Percentiles rank a stretch among this genome's conserved stretches.
Evolutionary conservation across 23 tunicate genomes (phyloP).

Genomic region (Aplidium turbinatum): DNA sequence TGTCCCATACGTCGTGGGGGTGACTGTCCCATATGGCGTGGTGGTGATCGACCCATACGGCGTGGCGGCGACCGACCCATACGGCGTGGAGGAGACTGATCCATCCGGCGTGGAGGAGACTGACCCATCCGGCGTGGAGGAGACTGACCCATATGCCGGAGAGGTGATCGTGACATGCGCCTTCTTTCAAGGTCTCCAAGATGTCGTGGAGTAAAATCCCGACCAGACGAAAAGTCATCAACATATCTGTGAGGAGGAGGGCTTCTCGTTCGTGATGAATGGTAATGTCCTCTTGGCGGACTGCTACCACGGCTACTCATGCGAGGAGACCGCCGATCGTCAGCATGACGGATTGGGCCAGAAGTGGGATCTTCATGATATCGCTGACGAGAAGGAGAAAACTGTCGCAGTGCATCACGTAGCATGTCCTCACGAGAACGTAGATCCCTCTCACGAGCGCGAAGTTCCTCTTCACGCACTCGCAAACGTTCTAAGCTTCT

Average conservation of each 20-base stretch:
- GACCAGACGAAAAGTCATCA: background rate
- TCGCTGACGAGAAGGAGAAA: conserved; percentile 21
- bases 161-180: no score
- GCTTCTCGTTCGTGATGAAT: background rate
- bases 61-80: no score
- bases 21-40: background rate
- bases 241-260: background rate
- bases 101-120: no score
- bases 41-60: background rate
- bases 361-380: background rate
- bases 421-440: conserved; percentile 33
- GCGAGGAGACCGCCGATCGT: no score
- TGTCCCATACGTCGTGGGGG: background rate
- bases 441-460: conserved; percentile 35
- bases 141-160: no score
- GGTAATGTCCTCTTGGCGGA: background rate
- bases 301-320: no score
- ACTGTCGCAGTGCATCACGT: conserved; percentile 31
- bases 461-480: conserved; percentile 51
- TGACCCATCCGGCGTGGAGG: no score
- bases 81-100: no score
- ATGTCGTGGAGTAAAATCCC: background rate
- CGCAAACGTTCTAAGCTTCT: conserved; percentile 67
- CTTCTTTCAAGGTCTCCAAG: background rate
- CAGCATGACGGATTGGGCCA: no score